Evolutionary conservation across 2,888 invertebrate genomes (phyloP), one percentile per base, ranked within the genome.

Genomic region (Asteroscopus sphinx): DNA sequence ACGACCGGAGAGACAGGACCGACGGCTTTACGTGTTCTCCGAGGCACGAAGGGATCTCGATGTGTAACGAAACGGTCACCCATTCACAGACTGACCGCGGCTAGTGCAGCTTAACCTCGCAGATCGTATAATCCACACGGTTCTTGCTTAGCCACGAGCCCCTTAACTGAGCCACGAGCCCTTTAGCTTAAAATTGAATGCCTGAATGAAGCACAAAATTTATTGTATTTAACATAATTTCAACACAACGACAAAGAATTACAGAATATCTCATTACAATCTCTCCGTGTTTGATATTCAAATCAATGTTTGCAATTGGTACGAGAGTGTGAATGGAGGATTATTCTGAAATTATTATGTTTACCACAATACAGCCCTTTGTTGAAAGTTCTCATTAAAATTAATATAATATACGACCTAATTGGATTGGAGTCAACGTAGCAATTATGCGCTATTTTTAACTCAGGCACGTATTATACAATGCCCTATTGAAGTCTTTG

Each of bases 391-490:
- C 8, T 30, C 6, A 13, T 51, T 51, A 33, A 26, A 45, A 52
- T 45, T 30, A 37, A 30, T 72, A 48, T 72, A 16, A 25, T 28
- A 26, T 30, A n/a, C 7, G 1, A 39, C 12, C n/a, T 44, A 33
- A 52, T 52, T 72, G 15, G 13, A 52, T 52, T 72, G 15, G 13
- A 47, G 46, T 12, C 17, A 40, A 51, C 35, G 36, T n/a, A 25
- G 28, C 40, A 30, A 45, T 45, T 30, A 52, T 17, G 28, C 30
- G 32, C n/a, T 60, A 52, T 60, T 67, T 67, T 73, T 48, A 72
- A 41, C 36, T 9, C 0, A n/a, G 7, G n/a, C 39, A 66, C 36
- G 44, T 47, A 21, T 44, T 48, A 28, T 39, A 48, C 25, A 67
- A 58, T 48, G 30, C 44, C 16, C 47, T 26, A 30, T 37, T 59